Evolutionary conservation across 1,140 invertebrate species (phyloP).

Genomic region (Macrosteles quadrilineatus): DNA sequence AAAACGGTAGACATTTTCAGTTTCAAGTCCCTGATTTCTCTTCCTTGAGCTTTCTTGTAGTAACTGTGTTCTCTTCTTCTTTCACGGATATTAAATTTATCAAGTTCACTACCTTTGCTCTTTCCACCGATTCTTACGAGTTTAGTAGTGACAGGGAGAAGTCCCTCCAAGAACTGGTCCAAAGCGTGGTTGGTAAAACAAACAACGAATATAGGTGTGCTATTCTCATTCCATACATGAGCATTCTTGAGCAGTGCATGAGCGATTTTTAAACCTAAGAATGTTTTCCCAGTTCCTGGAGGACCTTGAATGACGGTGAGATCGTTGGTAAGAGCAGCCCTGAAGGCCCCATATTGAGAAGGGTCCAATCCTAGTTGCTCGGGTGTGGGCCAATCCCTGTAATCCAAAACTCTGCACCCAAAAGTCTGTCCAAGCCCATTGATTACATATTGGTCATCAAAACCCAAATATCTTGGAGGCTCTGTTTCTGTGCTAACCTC

Average conservation of each 20-base stretch:
- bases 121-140: constrained; percentile 74
- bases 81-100: constrained; percentile 49
- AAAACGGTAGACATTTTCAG: constrained; percentile 7
- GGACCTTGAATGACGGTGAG: constrained; percentile 77
- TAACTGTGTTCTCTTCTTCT: constrained; percentile 18
- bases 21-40: background rate
- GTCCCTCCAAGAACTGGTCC: constrained; percentile 84
- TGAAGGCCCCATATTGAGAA: constrained; percentile 60
- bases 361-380: constrained; percentile 55
- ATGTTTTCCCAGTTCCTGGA: constrained; percentile 82
- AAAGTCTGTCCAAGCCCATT: background rate
- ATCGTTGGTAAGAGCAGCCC: constrained; percentile 60
- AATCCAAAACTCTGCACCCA: constrained; percentile 40
- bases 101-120: constrained; percentile 60
- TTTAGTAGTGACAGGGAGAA: constrained; percentile 56
- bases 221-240: constrained; percentile 18
- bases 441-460: constrained; percentile 21
- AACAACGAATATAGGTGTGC: constrained; percentile 69
- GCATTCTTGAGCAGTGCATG: constrained; percentile 59
- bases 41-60: background rate
- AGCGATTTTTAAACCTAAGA: constrained; percentile 66
- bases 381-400: constrained; percentile 50
- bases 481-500: constrained; percentile 45
- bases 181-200: constrained; percentile 88
- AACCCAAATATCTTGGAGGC: constrained; percentile 40